phyloP scores from a whole-genome alignment of 2,113 vertebrate species.

The Protobothrops flavoviridis region DNA sequence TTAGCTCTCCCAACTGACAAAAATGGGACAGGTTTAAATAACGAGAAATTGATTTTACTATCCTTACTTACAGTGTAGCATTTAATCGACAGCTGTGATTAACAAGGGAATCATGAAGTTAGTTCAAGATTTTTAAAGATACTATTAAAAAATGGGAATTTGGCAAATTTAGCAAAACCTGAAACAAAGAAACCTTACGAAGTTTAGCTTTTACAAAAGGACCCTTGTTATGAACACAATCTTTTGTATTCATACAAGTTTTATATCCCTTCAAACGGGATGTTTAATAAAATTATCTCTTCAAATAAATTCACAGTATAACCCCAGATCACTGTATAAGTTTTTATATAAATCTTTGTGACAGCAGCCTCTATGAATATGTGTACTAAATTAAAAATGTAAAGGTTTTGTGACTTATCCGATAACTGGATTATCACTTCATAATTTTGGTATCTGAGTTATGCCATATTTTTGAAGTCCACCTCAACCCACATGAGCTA shows the following conservation, averaged over 20 bases:
- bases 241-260: not conserved
- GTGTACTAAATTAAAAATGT: not conserved
- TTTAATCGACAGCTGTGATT: not conserved
- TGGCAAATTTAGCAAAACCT: not conserved
- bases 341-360: not conserved
- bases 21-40: not conserved
- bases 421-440: not conserved
- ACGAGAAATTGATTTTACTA: not conserved
- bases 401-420: not conserved
- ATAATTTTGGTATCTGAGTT: not conserved
- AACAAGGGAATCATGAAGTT: not conserved
- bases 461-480: not conserved
- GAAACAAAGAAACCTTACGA: not conserved
- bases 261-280: not conserved
- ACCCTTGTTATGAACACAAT: not conserved
- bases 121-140: not conserved
- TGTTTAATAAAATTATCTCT: not conserved
- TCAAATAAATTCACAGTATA: not conserved
- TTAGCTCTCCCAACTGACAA: not conserved
- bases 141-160: not conserved
- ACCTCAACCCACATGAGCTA: not conserved
- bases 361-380: not conserved
- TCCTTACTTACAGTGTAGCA: not conserved
- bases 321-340: not conserved
- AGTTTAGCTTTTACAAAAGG: not conserved